Conservation (phyloP, 2,113 vertebrate species). For the Aspidoscelis tigris region DNA sequence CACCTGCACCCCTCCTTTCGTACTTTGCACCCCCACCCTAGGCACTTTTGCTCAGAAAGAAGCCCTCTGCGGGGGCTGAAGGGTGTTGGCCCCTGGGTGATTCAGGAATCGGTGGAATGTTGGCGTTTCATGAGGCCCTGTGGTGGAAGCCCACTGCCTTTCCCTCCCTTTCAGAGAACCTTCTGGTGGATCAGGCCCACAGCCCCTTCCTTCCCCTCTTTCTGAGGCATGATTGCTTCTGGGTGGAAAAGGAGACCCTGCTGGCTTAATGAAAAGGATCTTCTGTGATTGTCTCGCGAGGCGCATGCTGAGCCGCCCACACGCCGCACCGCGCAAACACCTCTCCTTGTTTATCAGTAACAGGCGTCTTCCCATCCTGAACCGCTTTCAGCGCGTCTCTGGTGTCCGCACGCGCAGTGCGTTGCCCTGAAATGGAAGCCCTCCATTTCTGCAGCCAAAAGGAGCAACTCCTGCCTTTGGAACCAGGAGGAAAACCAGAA, state of each 20-base stretch:
- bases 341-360: not conserved
- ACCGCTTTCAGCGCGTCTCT: not conserved
- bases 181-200: not conserved
- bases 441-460: not conserved
- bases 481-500: fast-evolving
- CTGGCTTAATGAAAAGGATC: not conserved
- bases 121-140: too few species aligned
- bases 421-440: not conserved
- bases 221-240: not conserved
- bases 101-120: not conserved
- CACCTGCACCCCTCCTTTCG: too few species aligned
- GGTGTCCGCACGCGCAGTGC: not conserved
- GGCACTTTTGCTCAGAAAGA: too few species aligned
- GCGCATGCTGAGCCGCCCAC: not conserved
- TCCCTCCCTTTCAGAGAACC: not conserved
- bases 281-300: not conserved
- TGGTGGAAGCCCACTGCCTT: too few species aligned
- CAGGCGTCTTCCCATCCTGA: too few species aligned
- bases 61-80: not conserved
- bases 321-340: not conserved
- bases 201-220: fast-evolving
- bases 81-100: not conserved
- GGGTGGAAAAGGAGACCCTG: not conserved
- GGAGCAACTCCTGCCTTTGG: not conserved
- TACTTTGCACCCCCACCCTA: not conserved